A percentile compares a stretch with the other conserved stretches of the same genome.
Conservation (phyloP, 1,140 invertebrate genomes). For the Pseudomyrmex sp. region DNA sequence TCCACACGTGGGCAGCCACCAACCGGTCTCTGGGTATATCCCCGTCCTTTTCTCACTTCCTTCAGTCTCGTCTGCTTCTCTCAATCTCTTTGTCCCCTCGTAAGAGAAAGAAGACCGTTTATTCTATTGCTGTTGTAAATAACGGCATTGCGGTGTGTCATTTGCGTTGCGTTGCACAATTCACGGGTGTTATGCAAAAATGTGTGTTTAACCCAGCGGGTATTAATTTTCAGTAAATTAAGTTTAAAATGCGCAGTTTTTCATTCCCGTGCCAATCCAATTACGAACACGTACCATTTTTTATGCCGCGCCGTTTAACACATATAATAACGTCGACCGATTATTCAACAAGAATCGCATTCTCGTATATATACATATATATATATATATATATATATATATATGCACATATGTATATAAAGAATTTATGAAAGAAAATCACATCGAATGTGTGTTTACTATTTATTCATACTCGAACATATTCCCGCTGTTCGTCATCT, state of each 20-base stretch:
- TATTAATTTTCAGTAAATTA: conserved; percentile 41
- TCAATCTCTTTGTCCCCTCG: conserved; percentile 7
- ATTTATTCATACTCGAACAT: not conserved
- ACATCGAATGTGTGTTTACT: not conserved
- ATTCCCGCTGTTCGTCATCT: not conserved
- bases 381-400: not conserved
- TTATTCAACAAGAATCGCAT: not conserved
- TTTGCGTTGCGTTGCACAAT: conserved; percentile 49
- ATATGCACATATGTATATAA: not conserved
- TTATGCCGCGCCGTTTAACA: not conserved
- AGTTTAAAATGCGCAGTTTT: conserved; percentile 24
- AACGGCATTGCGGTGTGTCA: conserved; percentile 44
- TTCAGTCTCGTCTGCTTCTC: conserved; percentile 19
- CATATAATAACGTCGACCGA: not conserved
- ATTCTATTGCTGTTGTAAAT: conserved; percentile 41
- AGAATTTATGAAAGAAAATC: not conserved
- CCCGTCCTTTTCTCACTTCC: conserved; percentile 21
- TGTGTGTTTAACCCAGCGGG: not conserved
- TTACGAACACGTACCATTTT: not conserved
- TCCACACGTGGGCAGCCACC: conserved; percentile 67
- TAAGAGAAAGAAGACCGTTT: conserved; percentile 24
- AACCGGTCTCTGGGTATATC: conserved; percentile 42
- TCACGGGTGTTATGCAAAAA: conserved; percentile 36
- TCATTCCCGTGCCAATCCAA: not conserved
- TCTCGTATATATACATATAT: not conserved